phyloP scores from a whole-genome alignment of 2,888 invertebrate species.

The Tiliacea citrago region DNA sequence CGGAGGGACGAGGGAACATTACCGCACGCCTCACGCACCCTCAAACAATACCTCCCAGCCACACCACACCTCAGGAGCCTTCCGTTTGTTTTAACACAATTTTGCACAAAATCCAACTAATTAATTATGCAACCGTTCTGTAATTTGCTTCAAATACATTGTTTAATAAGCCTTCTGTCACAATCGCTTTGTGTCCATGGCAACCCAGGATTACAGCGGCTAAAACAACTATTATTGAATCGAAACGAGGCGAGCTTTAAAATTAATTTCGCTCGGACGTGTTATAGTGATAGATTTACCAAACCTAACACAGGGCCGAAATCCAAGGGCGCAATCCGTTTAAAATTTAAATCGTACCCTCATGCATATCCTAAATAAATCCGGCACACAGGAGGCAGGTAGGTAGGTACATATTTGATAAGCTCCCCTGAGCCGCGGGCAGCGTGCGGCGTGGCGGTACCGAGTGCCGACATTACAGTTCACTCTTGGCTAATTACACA shows the following conservation, averaged over 20 bases:
- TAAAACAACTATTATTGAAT: slow-evolving; percentile 85
- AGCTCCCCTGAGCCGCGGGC: slow-evolving; percentile 82
- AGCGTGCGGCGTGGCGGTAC: slow-evolving; percentile 70
- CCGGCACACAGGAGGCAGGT: slow-evolving; percentile 85
- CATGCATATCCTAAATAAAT: slow-evolving; percentile 91
- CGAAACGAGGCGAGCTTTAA: slow-evolving; percentile 79
- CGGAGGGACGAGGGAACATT: slow-evolving; percentile 53
- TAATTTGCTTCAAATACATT: slow-evolving; percentile 75
- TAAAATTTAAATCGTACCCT: slow-evolving; percentile 91
- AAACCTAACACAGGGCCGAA: slow-evolving; percentile 86
- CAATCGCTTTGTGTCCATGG: slow-evolving; percentile 73
- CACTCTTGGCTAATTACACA: slow-evolving; percentile 87
- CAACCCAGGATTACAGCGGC: slow-evolving; percentile 77
- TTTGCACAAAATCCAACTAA: slow-evolving; percentile 68
- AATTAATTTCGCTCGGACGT: slow-evolving; percentile 73
- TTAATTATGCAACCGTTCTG: slow-evolving; percentile 72
- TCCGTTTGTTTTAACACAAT: slow-evolving; percentile 66
- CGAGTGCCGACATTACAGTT: slow-evolving; percentile 73
- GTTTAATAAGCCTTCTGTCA: slow-evolving; percentile 80
- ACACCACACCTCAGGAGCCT: slow-evolving; percentile 59
- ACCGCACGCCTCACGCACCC: slow-evolving; percentile 61
- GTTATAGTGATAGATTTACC: slow-evolving; percentile 88
- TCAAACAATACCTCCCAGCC: slow-evolving; percentile 64
- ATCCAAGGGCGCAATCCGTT: slow-evolving; percentile 90
- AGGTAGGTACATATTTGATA: slow-evolving; percentile 90